Percentiles rank a stretch among this genome's conserved stretches.
These are phyloP conservation scores for Drosophila mulleri DNA, from an alignment of 2,888 invertebrate species.

Conservation along the genomic window DNA sequence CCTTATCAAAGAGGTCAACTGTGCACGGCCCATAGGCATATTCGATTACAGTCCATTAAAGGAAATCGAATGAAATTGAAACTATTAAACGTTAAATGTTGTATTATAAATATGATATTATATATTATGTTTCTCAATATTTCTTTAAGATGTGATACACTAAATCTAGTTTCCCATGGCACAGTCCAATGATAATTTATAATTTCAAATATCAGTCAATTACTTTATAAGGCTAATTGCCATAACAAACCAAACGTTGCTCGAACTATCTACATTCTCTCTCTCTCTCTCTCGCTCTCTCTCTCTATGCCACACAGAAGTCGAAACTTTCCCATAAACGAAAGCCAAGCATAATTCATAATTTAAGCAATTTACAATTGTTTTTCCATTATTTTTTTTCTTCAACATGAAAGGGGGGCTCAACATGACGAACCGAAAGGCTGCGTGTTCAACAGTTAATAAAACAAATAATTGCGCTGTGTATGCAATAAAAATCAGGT, in stretches of 20 bases:
- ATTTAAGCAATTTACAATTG: conserved; percentile 74
- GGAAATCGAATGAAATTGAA: conserved; percentile 5
- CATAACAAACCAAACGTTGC: conserved; percentile 17
- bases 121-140: background rate
- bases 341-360: conserved; percentile 57
- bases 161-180: conserved; percentile 24
- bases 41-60: conserved; percentile 4
- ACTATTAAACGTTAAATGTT: background rate
- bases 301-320: conserved; percentile 39
- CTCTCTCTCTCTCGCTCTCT: too few relatives aligned
- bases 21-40: background rate
- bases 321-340: conserved; percentile 62
- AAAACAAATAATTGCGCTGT: conserved; percentile 78
- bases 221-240: conserved; percentile 61
- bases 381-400: conserved; percentile 24
- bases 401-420: conserved; percentile 34
- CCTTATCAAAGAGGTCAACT: background rate
- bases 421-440: conserved; percentile 47
- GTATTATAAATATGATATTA: background rate
- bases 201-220: conserved; percentile 6
- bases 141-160: background rate
- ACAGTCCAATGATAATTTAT: conserved; percentile 13
- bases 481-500: conserved; percentile 78
- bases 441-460: conserved; percentile 80
- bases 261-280: conserved; percentile 27